Base-by-base conservation (phyloP, 2,888 invertebrate genomes). In the Trachelus tabidus region DNA sequence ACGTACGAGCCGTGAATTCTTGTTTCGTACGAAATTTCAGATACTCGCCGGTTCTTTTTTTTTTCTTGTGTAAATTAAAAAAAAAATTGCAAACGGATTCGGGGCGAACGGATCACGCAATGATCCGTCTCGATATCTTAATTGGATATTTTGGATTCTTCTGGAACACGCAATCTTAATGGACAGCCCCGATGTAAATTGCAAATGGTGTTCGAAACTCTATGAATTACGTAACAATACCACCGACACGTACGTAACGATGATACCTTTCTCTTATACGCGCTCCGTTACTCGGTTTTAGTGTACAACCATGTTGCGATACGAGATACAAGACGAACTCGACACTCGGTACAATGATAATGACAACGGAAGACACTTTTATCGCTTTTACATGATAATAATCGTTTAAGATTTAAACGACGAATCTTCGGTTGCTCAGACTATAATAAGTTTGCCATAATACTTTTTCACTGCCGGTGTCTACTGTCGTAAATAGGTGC, bases 401-500 rank as follows among this genome's bases (percentile, higher is more conserved):
- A 80, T 81, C 81, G 84, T 83, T 81, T 84, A 83, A 84, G 80
- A 77, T 77, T 79, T 76, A 79, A 23, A 83, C 79, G 79, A 34
- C 9, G 78, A 83, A 81, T 82, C 85, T 85, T 88, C 77, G 81
- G 85, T 87, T 90, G 86, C 85, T 88, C 88, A 88, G 88, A 87
- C 87, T 88, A 85, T 84, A 23, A 85, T 87, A 87, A 85, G 87
- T 89, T 89, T 90, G 90, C 90, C 89, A 89, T 89, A 79, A 73
- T 73, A 30, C n/a, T 12, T 11, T 34, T 37, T 73, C 68, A 73
- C 73, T 34, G 34, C 23, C 73, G 76, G 56, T 56, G 56, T 9
- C 23, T 56, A 56, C 23, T 9, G 56, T 56, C 23, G 56, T 56
- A 23, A 1, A 12, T 12, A 35, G 56, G 56, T 56, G 23, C 40